Conservation (phyloP, 2,113 vertebrate genomes). For the Phasianus colchicus region DNA sequence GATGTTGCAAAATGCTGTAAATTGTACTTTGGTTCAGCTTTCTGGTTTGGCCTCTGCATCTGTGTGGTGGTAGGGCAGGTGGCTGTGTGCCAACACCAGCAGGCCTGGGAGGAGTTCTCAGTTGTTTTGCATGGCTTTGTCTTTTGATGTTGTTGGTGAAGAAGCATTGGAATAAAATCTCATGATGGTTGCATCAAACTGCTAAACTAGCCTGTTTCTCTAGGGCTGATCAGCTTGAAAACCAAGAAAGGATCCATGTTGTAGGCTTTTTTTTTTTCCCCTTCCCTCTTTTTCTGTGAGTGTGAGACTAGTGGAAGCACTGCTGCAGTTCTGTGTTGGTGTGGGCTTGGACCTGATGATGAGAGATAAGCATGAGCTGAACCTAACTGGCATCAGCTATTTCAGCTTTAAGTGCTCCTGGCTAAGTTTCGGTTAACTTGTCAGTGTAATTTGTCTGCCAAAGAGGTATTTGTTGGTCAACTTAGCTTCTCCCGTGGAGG, state of each 20-base stretch:
- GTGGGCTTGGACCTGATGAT: background rate
- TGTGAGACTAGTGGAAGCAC: background rate
- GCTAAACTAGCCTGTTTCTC: fast-evolving
- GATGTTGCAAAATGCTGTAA: fast-evolving
- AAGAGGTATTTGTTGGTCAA: background rate
- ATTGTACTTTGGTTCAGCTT: background rate
- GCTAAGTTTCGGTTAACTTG: background rate
- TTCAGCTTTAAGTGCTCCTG: background rate
- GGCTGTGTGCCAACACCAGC: too few relatives aligned
- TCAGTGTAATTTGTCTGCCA: background rate
- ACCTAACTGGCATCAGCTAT: background rate
- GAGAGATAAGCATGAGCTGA: background rate
- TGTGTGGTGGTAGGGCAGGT: fast-evolving
- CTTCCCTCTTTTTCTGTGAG: too few relatives aligned
- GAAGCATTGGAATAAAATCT: background rate
- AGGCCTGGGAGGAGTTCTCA: fast-evolving
- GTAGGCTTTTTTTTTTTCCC: background rate
- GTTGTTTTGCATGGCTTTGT: background rate
- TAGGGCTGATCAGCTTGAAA: background rate
- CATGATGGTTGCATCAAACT: fast-evolving
- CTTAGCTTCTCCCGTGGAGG: background rate
- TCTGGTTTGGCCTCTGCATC: fast-evolving
- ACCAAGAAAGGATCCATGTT: too few relatives aligned
- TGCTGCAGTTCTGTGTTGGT: background rate
- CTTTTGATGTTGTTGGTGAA: background rate